phyloP scores from a whole-genome alignment of 2,797 vertebrate genomes.

The Trichosurus vulpecula region DNA sequence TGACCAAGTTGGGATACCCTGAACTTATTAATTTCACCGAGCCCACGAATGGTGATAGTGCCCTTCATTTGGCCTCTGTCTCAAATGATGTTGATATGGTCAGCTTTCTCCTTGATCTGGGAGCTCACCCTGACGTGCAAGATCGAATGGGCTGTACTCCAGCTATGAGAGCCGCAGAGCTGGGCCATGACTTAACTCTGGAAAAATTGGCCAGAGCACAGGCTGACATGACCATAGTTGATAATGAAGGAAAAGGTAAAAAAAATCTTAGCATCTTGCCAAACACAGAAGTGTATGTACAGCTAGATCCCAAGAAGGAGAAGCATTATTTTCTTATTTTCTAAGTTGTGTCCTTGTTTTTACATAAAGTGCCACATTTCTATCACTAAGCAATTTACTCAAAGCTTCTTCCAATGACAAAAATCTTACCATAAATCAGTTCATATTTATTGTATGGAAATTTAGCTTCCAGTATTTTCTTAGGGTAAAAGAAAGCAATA shows the following conservation, averaged over 20 bases:
- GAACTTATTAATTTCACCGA: slow-evolving; percentile 92
- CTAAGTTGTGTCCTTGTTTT: slow-evolving; percentile 21
- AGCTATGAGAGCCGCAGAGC: slow-evolving; percentile 91
- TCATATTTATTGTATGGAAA: slow-evolving; percentile 1
- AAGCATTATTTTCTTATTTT: slow-evolving; percentile 4
- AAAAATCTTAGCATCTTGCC: slow-evolving; percentile 32
- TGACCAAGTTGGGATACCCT: slow-evolving; percentile 87
- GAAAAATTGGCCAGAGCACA: slow-evolving; percentile 86
- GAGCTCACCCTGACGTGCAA: slow-evolving; percentile 89
- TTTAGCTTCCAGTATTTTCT: slow-evolving; percentile 1
- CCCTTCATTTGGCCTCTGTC: slow-evolving; percentile 88
- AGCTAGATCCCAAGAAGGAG: background rate
- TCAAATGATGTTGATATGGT: slow-evolving; percentile 90
- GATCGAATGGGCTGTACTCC: slow-evolving; percentile 90
- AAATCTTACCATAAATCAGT: background rate
- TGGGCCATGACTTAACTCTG: slow-evolving; percentile 88
- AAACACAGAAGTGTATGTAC: slow-evolving; percentile 28
- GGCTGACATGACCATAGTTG: slow-evolving; percentile 89
- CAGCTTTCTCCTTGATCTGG: slow-evolving; percentile 88
- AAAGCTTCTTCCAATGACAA: background rate
- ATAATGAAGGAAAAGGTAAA: slow-evolving; percentile 93
- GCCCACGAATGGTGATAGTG: slow-evolving; percentile 87
- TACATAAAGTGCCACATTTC: slow-evolving; percentile 20
- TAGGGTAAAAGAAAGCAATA: slow-evolving; percentile 23
- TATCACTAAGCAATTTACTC: background rate